These are phyloP conservation scores for Eubasilissa regina DNA, from an alignment of 1,140 invertebrate genomes.

Conservation along the genomic window DNA sequence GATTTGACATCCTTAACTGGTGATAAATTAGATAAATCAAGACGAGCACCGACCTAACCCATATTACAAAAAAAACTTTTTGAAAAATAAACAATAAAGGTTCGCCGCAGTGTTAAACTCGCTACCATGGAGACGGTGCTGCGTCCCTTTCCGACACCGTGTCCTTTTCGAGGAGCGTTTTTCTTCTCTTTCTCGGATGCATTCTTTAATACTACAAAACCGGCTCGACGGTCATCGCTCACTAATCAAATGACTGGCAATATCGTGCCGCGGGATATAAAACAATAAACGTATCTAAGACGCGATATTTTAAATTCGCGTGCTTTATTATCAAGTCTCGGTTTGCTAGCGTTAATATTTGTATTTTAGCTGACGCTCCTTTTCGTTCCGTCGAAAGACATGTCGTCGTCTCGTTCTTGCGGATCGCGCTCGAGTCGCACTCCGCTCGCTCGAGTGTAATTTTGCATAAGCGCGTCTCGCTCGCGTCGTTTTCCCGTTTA, in stretches of 20 bases:
- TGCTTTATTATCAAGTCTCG: background rate
- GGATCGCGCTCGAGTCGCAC: background rate
- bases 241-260: background rate
- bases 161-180: background rate
- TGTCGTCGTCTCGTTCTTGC: slow-evolving; percentile 2
- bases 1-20: background rate
- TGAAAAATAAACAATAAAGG: slow-evolving; percentile 30
- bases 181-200: slow-evolving; percentile 14
- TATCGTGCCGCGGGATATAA: background rate
- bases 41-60: background rate
- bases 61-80: slow-evolving; percentile 1
- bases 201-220: slow-evolving; percentile 27
- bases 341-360: background rate
- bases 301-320: background rate
- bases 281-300: background rate
- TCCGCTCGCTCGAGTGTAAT: background rate
- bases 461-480: background rate
- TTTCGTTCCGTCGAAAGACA: background rate
- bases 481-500: slow-evolving; percentile 1
- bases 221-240: background rate
- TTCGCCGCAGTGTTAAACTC: too few relatives aligned
- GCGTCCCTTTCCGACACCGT: background rate
- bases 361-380: background rate
- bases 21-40: slow-evolving; percentile 1
- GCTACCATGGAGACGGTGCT: slow-evolving; percentile 22